Conservation (phyloP, 2,113 vertebrate species). For the Scalopus aquaticus region DNA sequence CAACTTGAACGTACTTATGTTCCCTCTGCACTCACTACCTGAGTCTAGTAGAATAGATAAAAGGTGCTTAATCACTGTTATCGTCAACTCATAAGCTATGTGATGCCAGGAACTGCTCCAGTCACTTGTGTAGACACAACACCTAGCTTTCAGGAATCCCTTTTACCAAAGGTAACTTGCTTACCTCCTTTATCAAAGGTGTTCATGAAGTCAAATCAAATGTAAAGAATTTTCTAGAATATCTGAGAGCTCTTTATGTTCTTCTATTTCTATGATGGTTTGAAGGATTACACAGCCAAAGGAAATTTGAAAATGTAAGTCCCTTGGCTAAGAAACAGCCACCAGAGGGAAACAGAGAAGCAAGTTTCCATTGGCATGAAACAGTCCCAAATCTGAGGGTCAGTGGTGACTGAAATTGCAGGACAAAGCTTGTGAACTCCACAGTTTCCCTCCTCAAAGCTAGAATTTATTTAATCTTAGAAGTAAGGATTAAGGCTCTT, state of each 20-base stretch:
- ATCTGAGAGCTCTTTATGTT: background rate
- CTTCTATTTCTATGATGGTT: conserved; percentile 34
- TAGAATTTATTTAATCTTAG: background rate
- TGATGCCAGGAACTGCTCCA: background rate
- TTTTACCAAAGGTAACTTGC: background rate
- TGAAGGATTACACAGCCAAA: background rate
- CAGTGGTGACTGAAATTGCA: background rate
- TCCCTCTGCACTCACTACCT: background rate
- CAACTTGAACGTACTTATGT: conserved; percentile 26
- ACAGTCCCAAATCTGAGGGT: background rate
- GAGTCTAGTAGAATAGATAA: background rate
- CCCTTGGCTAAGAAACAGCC: background rate
- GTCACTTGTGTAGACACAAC: background rate
- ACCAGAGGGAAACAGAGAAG: conserved; percentile 36
- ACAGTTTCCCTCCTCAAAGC: background rate
- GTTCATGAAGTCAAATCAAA: conserved; percentile 5
- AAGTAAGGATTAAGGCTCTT: conserved; percentile 16
- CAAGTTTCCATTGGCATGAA: background rate
- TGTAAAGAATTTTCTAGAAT: background rate
- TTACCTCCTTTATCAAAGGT: background rate
- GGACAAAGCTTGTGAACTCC: background rate
- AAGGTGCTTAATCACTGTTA: background rate
- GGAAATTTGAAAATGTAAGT: conserved; percentile 30
- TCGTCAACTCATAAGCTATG: background rate
- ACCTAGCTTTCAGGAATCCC: background rate